These are phyloP conservation scores for Adelges cooleyi DNA, from an alignment of 1,140 invertebrate species.

Conservation along the genomic window DNA sequence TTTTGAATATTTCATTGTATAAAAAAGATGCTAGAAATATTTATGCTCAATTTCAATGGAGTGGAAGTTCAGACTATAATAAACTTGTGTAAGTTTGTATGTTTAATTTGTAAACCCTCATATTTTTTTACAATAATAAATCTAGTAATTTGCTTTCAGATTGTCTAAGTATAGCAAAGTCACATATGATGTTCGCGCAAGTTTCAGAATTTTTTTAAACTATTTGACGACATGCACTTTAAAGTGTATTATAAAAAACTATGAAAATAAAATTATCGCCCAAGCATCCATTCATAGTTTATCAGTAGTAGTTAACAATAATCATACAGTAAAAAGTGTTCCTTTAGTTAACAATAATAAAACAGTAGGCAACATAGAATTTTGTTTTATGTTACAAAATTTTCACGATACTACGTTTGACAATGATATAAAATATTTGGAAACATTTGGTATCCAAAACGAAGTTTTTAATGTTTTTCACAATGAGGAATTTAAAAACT, in stretches of 20 bases:
- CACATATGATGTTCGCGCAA: not conserved
- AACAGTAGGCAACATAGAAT: not conserved
- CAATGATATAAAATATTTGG: not conserved
- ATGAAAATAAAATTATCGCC: slow-evolving; percentile 11
- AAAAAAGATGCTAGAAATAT: not conserved
- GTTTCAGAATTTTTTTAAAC: slow-evolving; percentile 1
- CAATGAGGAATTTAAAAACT: not conserved
- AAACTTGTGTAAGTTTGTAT: slow-evolving; percentile 8
- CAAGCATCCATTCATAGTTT: not conserved
- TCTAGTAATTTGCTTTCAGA: no score
- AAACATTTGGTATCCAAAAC: not conserved
- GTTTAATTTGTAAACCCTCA: no score
- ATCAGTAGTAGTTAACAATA: not conserved
- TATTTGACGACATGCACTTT: slow-evolving; percentile 3
- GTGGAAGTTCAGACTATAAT: not conserved
- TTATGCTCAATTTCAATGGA: slow-evolving; percentile 1
- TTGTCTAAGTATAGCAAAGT: no score
- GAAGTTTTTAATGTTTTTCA: not conserved
- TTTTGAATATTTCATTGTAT: slow-evolving; percentile 3
- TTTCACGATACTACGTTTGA: slow-evolving; percentile 6
- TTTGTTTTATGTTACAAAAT: slow-evolving; percentile 8
- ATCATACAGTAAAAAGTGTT: not conserved
- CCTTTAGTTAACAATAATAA: not conserved
- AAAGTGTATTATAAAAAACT: slow-evolving; percentile 3
- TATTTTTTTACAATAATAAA: no score